Percentiles rank a stretch among this genome's conserved stretches.
phyloP scores from a whole-genome alignment of 2,797 vertebrate genomes.

The Eutrigla gurnardus region DNA sequence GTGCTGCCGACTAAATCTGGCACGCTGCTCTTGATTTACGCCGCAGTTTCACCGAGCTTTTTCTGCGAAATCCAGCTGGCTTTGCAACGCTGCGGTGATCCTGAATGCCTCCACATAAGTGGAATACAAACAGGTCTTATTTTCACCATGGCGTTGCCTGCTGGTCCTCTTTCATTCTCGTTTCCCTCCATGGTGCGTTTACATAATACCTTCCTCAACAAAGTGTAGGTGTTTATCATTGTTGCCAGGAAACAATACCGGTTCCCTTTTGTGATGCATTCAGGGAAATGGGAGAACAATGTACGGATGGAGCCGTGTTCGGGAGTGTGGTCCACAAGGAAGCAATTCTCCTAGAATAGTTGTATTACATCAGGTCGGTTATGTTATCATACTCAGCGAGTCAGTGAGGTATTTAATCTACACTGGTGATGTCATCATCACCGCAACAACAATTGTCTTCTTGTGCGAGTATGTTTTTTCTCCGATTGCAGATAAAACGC shows the following conservation, averaged over 20 bases:
- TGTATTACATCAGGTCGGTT: background rate
- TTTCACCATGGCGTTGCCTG: background rate
- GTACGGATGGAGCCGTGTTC: background rate
- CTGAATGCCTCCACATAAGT: background rate
- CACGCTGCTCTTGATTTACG: constrained; percentile 9
- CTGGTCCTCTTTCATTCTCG: background rate
- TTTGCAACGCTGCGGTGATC: background rate
- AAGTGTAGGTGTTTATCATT: constrained; percentile 9
- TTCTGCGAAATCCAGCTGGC: background rate
- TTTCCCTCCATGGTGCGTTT: background rate
- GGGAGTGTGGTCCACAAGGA: constrained; percentile 9
- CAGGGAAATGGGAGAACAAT: constrained; percentile 2
- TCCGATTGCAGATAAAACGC: no score
- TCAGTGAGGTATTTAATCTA: background rate
- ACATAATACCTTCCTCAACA: background rate
- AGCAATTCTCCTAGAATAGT: background rate
- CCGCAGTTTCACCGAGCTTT: background rate
- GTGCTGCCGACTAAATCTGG: background rate
- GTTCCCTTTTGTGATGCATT: background rate
- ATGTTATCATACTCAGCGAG: background rate
- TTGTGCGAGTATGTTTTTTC: background rate
- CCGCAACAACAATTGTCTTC: background rate
- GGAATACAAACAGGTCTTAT: background rate
- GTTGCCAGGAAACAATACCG: constrained; percentile 23
- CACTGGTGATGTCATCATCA: background rate